Percentiles rank a stretch among this genome's conserved stretches.
These are phyloP conservation scores for Colletes collaris DNA, from an alignment of 2,888 invertebrate species.

Conservation along the genomic window DNA sequence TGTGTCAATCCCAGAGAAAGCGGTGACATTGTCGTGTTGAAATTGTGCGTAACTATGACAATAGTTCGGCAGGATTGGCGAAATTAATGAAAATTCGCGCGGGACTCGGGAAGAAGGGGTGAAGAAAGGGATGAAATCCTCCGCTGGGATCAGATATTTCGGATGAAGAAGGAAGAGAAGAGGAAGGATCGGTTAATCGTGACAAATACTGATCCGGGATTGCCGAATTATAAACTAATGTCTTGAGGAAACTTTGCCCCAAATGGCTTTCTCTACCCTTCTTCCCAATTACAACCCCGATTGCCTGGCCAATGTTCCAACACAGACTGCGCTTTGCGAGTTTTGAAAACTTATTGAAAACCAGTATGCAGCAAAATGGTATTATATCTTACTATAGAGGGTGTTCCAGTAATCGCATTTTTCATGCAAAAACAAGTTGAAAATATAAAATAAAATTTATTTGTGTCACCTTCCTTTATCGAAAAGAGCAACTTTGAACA, in stretches of 20 bases:
- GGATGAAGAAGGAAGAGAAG: conserved; percentile 23
- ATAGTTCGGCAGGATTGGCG: conserved; percentile 78
- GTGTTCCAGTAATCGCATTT: no score
- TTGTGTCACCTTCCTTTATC: no score
- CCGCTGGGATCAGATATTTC: conserved; percentile 53
- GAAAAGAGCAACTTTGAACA: no score
- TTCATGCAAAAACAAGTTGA: no score
- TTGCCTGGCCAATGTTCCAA: conserved; percentile 43
- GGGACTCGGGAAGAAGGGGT: conserved; percentile 64
- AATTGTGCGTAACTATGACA: conserved; percentile 81
- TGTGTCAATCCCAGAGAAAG: conserved; percentile 73
- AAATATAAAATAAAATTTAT: no score
- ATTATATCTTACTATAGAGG: neutral
- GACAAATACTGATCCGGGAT: conserved; percentile 82
- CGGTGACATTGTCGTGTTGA: conserved; percentile 74
- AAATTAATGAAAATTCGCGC: conserved; percentile 80
- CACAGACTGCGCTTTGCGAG: conserved; percentile 8
- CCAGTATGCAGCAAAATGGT: neutral
- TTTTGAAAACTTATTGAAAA: conserved; percentile 34
- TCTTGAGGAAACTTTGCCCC: conserved; percentile 76
- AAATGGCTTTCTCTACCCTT: conserved; percentile 74
- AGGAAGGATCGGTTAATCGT: conserved; percentile 79
- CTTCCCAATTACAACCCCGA: conserved; percentile 59
- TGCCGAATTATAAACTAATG: conserved; percentile 82
- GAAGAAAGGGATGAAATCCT: conserved; percentile 66